Percentiles rank a stretch among this genome's conserved stretches.
These are phyloP conservation scores for Holothuria leucospilota DNA, from an alignment of 53 echinoderm and acorn worm species.

Conservation along the genomic window DNA sequence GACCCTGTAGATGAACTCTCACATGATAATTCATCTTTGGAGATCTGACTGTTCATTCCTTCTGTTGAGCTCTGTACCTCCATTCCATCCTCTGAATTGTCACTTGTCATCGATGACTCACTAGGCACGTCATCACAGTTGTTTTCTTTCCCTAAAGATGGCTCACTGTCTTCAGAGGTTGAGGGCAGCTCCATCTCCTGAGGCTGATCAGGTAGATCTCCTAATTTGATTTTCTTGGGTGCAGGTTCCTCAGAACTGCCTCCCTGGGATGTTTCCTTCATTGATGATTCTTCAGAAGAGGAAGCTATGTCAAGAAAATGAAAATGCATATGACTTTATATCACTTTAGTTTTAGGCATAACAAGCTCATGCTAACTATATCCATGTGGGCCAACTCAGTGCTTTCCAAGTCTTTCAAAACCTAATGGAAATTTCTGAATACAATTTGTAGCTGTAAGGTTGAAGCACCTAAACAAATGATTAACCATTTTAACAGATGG, in stretches of 20 bases:
- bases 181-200: constrained; percentile 11
- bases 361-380: no score
- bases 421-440: no score
- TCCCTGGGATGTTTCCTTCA: constrained; percentile 7
- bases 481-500: no score
- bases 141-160: constrained; percentile 8
- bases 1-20: constrained; percentile 54
- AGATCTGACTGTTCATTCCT: constrained; percentile 46
- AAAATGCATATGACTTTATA: not conserved
- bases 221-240: constrained; percentile 18
- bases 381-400: no score
- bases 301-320: not conserved
- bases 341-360: no score
- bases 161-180: constrained; percentile 27
- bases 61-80: constrained; percentile 35
- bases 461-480: no score
- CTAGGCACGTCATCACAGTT: not conserved
- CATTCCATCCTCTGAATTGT: not conserved
- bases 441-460: no score
- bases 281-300: constrained; percentile 2
- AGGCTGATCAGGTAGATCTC: constrained; percentile 16
- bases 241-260: constrained; percentile 19
- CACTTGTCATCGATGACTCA: not conserved
- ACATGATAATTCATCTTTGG: constrained; percentile 20
- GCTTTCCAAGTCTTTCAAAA: no score